These are phyloP conservation scores for Agonopterix heracliana DNA, from an alignment of 2,888 invertebrate genomes.

Conservation along the genomic window DNA sequence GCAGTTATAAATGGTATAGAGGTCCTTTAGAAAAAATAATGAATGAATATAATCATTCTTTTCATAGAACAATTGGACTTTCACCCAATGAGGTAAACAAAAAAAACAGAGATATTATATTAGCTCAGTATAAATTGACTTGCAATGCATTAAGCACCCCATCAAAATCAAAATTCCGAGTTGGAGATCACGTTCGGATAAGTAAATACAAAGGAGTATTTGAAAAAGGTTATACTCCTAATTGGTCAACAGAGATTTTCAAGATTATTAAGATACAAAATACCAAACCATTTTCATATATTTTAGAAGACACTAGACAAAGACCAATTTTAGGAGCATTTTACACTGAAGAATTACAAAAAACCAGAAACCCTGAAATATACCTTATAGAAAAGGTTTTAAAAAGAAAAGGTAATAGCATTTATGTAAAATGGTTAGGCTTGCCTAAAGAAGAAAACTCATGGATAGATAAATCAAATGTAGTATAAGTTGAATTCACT, in stretches of 20 bases:
- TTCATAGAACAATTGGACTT: not conserved
- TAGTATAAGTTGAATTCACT: no score
- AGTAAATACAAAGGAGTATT: no score
- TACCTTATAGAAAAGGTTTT: constrained; percentile 23
- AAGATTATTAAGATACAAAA: constrained; percentile 12
- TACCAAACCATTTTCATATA: constrained; percentile 1
- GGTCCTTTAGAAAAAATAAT: not conserved
- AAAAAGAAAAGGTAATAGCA: constrained; percentile 17
- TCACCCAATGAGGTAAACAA: not conserved
- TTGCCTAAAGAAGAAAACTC: constrained; percentile 23
- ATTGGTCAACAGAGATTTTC: constrained; percentile 30
- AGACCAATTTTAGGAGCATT: constrained; percentile 1
- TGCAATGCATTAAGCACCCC: not conserved
- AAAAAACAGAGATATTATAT: not conserved
- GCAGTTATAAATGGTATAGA: not conserved
- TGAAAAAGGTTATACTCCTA: no score
- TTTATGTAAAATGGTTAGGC: constrained; percentile 30
- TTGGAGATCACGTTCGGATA: constrained; percentile 23
- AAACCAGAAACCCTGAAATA: not conserved
- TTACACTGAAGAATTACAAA: no score
- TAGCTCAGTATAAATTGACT: not conserved
- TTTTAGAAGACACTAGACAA: not conserved
- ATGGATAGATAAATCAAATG: constrained; percentile 26
- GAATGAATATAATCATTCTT: not conserved
- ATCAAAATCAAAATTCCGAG: not conserved